Evolutionary conservation across 1,140 invertebrate genomes (phyloP).

Genomic region (Polypedilum vanderplanki): DNA sequence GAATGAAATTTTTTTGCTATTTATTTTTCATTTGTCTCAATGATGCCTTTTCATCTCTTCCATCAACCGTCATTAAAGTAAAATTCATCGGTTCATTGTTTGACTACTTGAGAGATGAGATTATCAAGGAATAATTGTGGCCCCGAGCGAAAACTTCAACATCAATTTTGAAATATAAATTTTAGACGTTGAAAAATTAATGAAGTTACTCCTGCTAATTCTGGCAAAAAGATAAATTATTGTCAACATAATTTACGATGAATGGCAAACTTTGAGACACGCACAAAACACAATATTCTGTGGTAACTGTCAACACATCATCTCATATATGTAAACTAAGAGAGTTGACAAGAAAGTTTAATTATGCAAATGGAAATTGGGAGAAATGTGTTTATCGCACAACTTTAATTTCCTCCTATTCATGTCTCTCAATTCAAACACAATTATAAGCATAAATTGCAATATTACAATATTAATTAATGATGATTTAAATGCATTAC

Average conservation of each 20-base stretch:
- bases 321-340: not conserved
- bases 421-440: not conserved
- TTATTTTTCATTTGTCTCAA: conserved; percentile 22
- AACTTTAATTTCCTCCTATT: conserved; percentile 1
- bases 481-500: conserved; percentile 22
- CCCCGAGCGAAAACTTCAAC: not conserved
- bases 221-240: not conserved
- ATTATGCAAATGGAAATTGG: conserved; percentile 6
- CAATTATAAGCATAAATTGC: conserved; percentile 23
- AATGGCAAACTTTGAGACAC: conserved; percentile 3
- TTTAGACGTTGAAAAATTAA: not conserved
- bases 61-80: not conserved
- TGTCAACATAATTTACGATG: conserved; percentile 17
- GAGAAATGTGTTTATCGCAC: not conserved
- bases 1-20: not conserved
- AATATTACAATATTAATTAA: conserved; percentile 26
- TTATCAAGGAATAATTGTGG: not conserved
- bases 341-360: conserved; percentile 12
- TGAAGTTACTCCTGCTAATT: not conserved
- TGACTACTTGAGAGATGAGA: not conserved
- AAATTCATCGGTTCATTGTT: not conserved
- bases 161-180: not conserved
- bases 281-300: not conserved
- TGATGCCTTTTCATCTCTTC: conserved; percentile 12
- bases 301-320: conserved; percentile 8